phyloP scores from a whole-genome alignment of 1,140 invertebrate species.

The Fopius arisanus region DNA sequence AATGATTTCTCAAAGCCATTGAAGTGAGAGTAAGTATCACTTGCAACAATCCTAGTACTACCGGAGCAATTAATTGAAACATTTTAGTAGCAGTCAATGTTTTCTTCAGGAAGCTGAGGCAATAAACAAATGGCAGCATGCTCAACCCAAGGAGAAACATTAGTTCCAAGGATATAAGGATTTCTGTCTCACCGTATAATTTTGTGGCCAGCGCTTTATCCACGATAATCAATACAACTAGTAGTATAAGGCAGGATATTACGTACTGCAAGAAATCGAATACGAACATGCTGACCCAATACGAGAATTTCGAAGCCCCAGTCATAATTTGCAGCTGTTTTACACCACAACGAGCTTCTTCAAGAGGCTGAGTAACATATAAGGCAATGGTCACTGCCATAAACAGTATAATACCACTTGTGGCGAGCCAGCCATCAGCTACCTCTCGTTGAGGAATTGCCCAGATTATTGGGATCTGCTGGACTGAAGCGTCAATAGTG shows the following conservation, averaged over 20 bases:
- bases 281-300: constrained; percentile 66
- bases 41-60: constrained; percentile 49
- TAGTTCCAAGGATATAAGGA: constrained; percentile 44
- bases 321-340: constrained; percentile 72
- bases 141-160: constrained; percentile 54
- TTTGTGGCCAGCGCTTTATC: constrained; percentile 18
- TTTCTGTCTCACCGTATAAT: constrained; percentile 26
- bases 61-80: constrained; percentile 44
- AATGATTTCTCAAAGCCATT: constrained; percentile 16
- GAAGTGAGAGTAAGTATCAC: constrained; percentile 38
- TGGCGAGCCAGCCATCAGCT: neutral
- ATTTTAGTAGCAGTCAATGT: constrained; percentile 44
- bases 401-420: constrained; percentile 20
- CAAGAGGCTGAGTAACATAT: constrained; percentile 61
- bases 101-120: constrained; percentile 53
- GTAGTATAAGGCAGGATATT: constrained; percentile 22
- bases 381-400: constrained; percentile 24
- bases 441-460: neutral
- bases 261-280: constrained; percentile 60
- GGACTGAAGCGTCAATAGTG: constrained; percentile 45
- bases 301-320: constrained; percentile 65
- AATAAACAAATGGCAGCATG: constrained; percentile 47
- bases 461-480: constrained; percentile 45
- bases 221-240: constrained; percentile 18
- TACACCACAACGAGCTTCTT: constrained; percentile 57